Evolutionary conservation across 1,140 invertebrate genomes (phyloP), one percentile per base, ranked within the genome.

Genomic region (Hypsibius dujardini): DNA sequence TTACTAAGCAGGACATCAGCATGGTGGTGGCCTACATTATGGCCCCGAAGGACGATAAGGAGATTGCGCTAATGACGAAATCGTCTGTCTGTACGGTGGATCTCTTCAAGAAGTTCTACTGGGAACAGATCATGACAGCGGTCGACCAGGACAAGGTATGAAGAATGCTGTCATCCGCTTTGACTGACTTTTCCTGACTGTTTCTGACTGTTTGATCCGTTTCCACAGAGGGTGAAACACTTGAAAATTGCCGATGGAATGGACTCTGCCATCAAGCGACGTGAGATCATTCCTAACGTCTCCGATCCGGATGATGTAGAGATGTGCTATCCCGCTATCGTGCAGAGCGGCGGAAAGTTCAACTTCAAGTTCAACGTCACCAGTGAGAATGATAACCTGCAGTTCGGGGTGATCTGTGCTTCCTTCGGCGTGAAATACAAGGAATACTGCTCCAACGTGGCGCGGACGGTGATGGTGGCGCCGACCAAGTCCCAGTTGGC

Each of bases 391-490:
- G 95, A 94, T 77, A 84, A 84, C 74, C 79, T 98, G 69, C 91
- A 98, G 79, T 98, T 97, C 82, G 95, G 94, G 59, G 87, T 92
- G 0, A 98, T 99, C 73, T 88, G 95, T 59, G 95, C 93, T 81
- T 90, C 90, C 42, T 80, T 99, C 73, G 96, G 96, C 45, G 87
- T 88, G 15, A 83, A 95, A 70, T 98, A 97, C 79, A 96, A 95
- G 79, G 92, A 88, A 0, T 99, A 99, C 77, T 99, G 96, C 81
- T 95, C 95, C 0, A 99, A 99, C 79, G 90, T 99, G 75, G 90
- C 93, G 14, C 85, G 96, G 71, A 99, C 96, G n/a, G 82, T 99
- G 72, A 81, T 99, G 74, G 92, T 99, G 1, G 95, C 97, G 82
- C 96, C 96, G 2, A 87, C 88, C 1, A 84, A 88, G 74, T 86